Percentiles rank a stretch among this genome's conserved stretches.
Evolutionary conservation across 1,140 invertebrate species (phyloP).

Genomic region (Philotrypesis tridentata): DNA sequence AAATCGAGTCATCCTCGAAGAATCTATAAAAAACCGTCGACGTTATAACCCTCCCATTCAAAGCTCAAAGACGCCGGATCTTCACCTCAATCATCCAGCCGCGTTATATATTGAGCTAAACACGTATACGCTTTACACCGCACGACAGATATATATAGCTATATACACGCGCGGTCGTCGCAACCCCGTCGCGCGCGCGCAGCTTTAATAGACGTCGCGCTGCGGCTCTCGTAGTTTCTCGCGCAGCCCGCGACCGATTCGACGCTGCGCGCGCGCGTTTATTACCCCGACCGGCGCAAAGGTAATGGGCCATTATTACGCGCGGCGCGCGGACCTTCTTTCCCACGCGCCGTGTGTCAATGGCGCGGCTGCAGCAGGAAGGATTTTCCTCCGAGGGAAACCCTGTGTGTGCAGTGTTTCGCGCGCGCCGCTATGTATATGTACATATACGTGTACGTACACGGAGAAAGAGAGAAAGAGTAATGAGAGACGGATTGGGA

Average conservation of each 20-base stretch:
- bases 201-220: no score
- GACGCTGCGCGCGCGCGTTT: background rate
- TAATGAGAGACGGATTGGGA: constrained; percentile 22
- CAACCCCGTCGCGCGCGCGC: no score
- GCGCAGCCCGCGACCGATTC: background rate
- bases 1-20: no score
- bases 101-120: no score
- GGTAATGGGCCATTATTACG: constrained; percentile 37
- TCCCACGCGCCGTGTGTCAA: constrained; percentile 18
- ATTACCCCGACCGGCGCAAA: constrained; percentile 16
- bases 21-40: no score
- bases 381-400: constrained; percentile 3
- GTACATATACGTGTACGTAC: no score
- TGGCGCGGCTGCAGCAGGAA: background rate
- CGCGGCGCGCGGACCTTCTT: background rate
- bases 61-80: no score
- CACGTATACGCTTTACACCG: no score
- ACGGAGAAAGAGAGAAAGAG: background rate
- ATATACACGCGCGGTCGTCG: no score
- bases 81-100: no score
- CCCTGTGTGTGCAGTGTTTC: background rate
- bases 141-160: no score
- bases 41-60: no score
- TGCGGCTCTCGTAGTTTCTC: background rate
- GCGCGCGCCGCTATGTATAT: background rate